Conservation (phyloP, 2,888 invertebrate species). For the Cerastis rubricosa region DNA sequence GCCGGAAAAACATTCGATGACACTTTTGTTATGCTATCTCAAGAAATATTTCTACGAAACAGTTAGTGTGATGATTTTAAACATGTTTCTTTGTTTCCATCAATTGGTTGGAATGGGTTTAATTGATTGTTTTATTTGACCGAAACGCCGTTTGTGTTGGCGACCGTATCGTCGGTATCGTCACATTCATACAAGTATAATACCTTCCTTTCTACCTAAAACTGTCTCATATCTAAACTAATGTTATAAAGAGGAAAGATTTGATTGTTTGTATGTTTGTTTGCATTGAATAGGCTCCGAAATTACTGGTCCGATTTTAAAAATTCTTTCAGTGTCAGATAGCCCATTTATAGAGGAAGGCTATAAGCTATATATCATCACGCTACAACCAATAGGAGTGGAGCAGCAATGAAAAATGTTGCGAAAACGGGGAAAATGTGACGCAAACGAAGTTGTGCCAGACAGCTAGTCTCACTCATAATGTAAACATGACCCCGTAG, state of each 20-base stretch:
- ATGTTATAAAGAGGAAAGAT: too few species aligned
- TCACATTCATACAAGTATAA: slow-evolving; percentile 2
- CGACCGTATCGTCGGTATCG: not conserved
- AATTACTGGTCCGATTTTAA: too few species aligned
- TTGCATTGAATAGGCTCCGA: too few species aligned
- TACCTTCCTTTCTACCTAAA: not conserved
- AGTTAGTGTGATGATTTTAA: slow-evolving; percentile 1
- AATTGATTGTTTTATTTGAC: slow-evolving; percentile 18
- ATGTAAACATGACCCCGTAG: not conserved
- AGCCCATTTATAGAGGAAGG: too few species aligned
- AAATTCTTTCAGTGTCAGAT: too few species aligned
- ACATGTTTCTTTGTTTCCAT: slow-evolving; percentile 22
- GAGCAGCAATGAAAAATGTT: too few species aligned
- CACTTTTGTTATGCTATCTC: not conserved
- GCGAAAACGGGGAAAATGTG: too few species aligned
- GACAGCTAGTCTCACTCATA: not conserved
- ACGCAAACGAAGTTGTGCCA: too few species aligned
- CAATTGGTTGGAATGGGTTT: slow-evolving; percentile 18
- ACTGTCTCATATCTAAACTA: not conserved
- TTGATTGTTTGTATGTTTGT: too few species aligned
- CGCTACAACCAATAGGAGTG: too few species aligned
- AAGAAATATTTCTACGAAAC: not conserved
- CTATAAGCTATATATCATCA: too few species aligned
- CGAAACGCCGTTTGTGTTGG: not conserved
- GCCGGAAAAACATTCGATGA: not conserved